Percentiles rank a stretch among this genome's conserved stretches.
phyloP scores from a whole-genome alignment of 2,888 invertebrate species.

The Hermaeophaga mercurialis region DNA sequence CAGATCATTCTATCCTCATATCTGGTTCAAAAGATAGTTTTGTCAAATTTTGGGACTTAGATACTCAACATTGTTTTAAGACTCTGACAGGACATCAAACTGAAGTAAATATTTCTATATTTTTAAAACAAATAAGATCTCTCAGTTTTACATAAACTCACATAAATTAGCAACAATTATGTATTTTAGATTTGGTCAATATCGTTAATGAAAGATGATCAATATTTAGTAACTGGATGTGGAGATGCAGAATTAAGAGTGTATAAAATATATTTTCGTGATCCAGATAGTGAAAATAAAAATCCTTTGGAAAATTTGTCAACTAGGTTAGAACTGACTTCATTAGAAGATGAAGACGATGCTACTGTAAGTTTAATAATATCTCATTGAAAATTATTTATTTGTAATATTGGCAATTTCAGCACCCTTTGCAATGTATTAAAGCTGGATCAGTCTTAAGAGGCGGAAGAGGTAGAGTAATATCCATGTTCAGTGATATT shows the following conservation, averaged over 20 bases:
- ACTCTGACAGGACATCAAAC: constrained; percentile 88
- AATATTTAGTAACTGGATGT: constrained; percentile 86
- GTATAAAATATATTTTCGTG: constrained; percentile 73
- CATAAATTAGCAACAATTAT: background rate
- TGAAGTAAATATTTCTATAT: constrained; percentile 63
- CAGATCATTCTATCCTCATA: constrained; percentile 70
- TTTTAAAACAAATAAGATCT: background rate
- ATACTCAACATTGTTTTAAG: constrained; percentile 93
- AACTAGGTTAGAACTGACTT: constrained; percentile 59
- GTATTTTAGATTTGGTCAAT: constrained; percentile 80
- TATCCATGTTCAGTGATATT: constrained; percentile 73
- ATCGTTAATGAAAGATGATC: constrained; percentile 76
- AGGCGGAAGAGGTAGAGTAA: constrained; percentile 78
- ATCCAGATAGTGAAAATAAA: constrained; percentile 57
- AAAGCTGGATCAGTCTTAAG: constrained; percentile 82
- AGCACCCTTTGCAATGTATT: constrained; percentile 73
- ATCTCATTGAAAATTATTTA: background rate
- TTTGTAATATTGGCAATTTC: constrained; percentile 35
- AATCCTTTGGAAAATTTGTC: constrained; percentile 58
- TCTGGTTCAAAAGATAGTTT: constrained; percentile 92
- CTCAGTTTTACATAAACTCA: too few species aligned
- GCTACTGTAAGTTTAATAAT: constrained; percentile 55
- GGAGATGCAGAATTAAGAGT: constrained; percentile 84
- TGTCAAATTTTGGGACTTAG: constrained; percentile 96
- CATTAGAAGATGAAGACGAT: constrained; percentile 63